Conservation (phyloP, 2,888 invertebrate genomes). For the Carterocephalus palaemon region DNA sequence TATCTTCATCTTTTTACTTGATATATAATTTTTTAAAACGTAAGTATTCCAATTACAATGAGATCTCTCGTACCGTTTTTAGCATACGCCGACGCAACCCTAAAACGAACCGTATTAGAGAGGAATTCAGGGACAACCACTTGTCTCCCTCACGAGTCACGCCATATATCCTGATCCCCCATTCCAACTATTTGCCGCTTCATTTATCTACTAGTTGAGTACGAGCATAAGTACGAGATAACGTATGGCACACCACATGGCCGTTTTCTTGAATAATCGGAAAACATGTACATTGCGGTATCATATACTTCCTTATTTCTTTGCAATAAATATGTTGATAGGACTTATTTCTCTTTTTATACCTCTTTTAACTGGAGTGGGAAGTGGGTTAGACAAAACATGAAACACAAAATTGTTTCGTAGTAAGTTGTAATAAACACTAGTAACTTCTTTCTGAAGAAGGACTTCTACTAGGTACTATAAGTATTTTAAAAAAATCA, state of each 20-base stretch:
- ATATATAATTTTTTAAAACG: too few species aligned
- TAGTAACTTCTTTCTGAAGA: too few species aligned
- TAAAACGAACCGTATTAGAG: conserved; percentile 19
- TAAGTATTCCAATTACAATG: too few species aligned
- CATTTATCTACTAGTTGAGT: conserved; percentile 36
- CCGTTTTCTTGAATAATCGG: conserved; percentile 16
- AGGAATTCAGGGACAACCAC: conserved; percentile 21
- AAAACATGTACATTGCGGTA: conserved; percentile 8
- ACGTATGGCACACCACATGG: conserved; percentile 25
- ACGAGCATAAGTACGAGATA: conserved; percentile 26
- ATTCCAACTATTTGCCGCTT: conserved; percentile 34
- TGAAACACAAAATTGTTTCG: too few species aligned
- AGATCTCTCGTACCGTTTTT: conserved; percentile 1
- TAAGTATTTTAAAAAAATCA: too few species aligned
- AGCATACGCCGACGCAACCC: conserved; percentile 6
- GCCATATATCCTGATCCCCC: conserved; percentile 25
- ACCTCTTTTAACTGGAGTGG: too few species aligned
- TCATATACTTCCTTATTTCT: conserved; percentile 7
- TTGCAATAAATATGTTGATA: too few species aligned
- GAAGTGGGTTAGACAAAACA: too few species aligned
- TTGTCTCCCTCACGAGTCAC: conserved; percentile 20
- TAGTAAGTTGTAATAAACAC: too few species aligned
- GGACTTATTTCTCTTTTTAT: too few species aligned
- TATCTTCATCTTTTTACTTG: too few species aligned
- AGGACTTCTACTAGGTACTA: too few species aligned